Evolutionary conservation across 2,888 invertebrate genomes (phyloP).

Genomic region (Temnothorax rugatulus): DNA sequence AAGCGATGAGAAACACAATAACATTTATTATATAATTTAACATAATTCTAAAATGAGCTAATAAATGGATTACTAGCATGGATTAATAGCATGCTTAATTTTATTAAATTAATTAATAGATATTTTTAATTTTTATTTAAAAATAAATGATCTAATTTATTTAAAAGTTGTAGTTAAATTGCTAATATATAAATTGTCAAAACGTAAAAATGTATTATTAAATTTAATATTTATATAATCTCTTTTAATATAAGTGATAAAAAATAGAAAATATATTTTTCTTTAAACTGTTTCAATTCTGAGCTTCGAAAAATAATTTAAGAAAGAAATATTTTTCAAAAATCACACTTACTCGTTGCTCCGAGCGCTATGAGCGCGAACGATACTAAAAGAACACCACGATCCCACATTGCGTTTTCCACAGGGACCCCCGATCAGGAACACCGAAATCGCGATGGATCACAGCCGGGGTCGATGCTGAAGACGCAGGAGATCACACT

Average conservation of each 20-base stretch:
- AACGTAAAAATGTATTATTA: not conserved
- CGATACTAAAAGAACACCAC: not conserved
- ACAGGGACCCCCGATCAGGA: not conserved
- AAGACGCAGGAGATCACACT: constrained; percentile 7
- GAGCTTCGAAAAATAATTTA: not conserved
- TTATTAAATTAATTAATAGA: not conserved
- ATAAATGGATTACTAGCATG: not conserved
- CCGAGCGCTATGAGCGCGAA: constrained; percentile 63
- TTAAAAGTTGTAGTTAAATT: constrained; percentile 3
- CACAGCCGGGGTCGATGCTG: not conserved
- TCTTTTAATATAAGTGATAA: not conserved
- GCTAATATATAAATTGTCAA: not conserved
- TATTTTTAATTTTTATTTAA: not conserved
- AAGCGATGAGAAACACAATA: not conserved
- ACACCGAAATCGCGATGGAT: constrained; percentile 26
- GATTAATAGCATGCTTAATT: not conserved
- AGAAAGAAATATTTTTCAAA: not conserved
- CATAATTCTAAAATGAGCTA: not conserved
- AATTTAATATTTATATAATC: not conserved
- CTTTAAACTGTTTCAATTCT: not conserved
- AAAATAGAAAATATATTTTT: not conserved
- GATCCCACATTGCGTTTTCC: constrained; percentile 19
- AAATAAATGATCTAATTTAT: not conserved
- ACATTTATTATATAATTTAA: not conserved
- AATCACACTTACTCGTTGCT: constrained; percentile 69